Evolutionary conservation across 1,140 invertebrate genomes (phyloP).

Genomic region (Eulimnadia texana): DNA sequence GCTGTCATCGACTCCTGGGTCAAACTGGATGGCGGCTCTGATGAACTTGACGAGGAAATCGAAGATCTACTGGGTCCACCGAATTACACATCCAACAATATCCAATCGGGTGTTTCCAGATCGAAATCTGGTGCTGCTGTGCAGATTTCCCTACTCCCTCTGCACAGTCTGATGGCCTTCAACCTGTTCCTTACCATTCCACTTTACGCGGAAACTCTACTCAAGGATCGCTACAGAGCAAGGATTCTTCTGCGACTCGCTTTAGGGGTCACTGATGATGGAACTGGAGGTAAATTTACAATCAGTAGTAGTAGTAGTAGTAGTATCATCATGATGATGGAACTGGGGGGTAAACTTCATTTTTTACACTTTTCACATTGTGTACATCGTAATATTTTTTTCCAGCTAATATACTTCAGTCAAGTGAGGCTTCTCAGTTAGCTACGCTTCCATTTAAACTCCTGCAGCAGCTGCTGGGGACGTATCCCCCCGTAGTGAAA

Average conservation of each 20-base stretch:
- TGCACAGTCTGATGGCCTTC: conserved; percentile 78
- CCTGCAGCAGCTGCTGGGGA: conserved; percentile 59
- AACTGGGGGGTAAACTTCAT: neutral
- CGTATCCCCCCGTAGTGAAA: conserved; percentile 59
- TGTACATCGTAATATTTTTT: conserved; percentile 17
- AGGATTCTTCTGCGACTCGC: conserved; percentile 69
- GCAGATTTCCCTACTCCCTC: conserved; percentile 46
- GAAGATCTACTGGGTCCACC: conserved; percentile 11
- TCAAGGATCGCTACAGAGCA: conserved; percentile 66
- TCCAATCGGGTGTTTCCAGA: conserved; percentile 20
- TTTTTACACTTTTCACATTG: too few relatives aligned
- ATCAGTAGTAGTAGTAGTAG: too few relatives aligned
- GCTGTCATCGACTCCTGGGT: conserved; percentile 18
- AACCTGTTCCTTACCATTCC: conserved; percentile 72
- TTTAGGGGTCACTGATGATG: conserved; percentile 76
- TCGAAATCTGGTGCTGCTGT: conserved; percentile 17
- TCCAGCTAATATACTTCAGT: conserved; percentile 55
- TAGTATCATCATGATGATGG: neutral
- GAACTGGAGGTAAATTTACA: conserved; percentile 55
- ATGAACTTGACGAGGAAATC: conserved; percentile 15
- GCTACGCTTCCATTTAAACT: conserved; percentile 81
- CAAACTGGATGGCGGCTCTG: conserved; percentile 15
- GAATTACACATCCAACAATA: conserved; percentile 11
- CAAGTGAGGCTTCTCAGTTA: conserved; percentile 53
- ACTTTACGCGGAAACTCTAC: conserved; percentile 71